phyloP scores from a whole-genome alignment of 1,140 invertebrate genomes.

The Drosophila ohnishii region DNA sequence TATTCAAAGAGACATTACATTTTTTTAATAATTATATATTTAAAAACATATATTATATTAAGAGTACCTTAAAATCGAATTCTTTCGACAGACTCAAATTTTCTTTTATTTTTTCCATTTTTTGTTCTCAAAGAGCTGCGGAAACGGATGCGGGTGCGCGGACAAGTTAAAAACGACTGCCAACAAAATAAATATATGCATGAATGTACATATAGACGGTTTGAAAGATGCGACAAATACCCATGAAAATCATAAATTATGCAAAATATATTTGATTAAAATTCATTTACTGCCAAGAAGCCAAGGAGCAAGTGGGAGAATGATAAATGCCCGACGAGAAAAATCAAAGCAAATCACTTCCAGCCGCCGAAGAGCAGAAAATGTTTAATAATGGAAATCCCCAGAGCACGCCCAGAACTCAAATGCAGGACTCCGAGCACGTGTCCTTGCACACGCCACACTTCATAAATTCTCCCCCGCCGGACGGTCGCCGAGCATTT shows the following conservation, averaged over 20 bases:
- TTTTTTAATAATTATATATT: too few relatives aligned
- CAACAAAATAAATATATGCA: constrained; percentile 48
- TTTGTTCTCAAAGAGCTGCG: constrained; percentile 16
- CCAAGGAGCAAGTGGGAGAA: constrained; percentile 20
- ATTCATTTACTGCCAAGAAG: constrained; percentile 74
- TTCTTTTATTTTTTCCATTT: not conserved
- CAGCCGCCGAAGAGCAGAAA: constrained; percentile 56
- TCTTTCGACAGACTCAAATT: not conserved
- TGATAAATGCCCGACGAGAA: constrained; percentile 68
- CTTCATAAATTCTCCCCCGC: constrained; percentile 77
- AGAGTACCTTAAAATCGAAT: not conserved
- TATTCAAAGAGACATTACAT: too few relatives aligned
- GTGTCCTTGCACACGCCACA: constrained; percentile 75
- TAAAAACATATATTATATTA: not conserved
- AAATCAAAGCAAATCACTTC: constrained; percentile 78
- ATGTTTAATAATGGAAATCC: constrained; percentile 64
- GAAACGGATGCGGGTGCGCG: constrained; percentile 74
- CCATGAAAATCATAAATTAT: constrained; percentile 67
- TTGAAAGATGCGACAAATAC: constrained; percentile 58
- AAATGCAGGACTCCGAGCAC: constrained; percentile 64
- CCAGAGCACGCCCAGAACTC: constrained; percentile 66
- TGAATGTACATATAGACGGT: not conserved
- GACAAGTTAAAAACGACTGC: constrained; percentile 60
- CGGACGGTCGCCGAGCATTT: constrained; percentile 33
- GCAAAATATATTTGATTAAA: constrained; percentile 71